A percentile compares a stretch with the other conserved stretches of the same genome.
Evolutionary conservation across 2,113 vertebrate species (phyloP).

Genomic region (Catagonus wagneri): DNA sequence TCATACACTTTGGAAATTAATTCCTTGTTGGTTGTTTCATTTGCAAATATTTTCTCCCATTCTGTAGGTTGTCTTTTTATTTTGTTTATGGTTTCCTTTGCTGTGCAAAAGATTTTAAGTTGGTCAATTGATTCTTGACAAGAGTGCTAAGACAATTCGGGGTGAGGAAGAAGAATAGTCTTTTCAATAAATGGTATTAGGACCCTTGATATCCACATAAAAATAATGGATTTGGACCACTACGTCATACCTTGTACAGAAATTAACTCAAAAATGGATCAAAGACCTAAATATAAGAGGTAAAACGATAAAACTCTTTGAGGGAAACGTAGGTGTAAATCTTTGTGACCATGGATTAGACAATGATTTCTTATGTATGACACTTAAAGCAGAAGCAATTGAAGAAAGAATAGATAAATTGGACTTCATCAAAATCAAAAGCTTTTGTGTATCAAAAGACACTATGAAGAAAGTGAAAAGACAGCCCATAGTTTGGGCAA

Average conservation of each 20-base stretch:
- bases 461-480: neutral
- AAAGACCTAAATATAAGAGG: neutral
- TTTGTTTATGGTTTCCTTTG: too few relatives aligned
- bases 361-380: neutral
- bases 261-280: neutral
- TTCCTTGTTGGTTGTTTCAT: too few relatives aligned
- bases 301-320: neutral
- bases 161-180: neutral
- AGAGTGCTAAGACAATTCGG: neutral
- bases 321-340: neutral
- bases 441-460: neutral
- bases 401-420: neutral
- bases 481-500: neutral
- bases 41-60: too few relatives aligned
- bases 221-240: neutral
- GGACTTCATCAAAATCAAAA: neutral
- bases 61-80: too few relatives aligned
- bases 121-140: constrained; percentile 2
- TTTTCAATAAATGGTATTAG: neutral
- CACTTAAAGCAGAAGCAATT: neutral
- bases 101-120: too few relatives aligned
- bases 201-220: neutral
- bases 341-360: neutral
- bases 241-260: neutral
- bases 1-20: too few relatives aligned